These are phyloP conservation scores for Odontocolon sp. DNA, from an alignment of 2,888 invertebrate genomes.

Conservation along the genomic window DNA sequence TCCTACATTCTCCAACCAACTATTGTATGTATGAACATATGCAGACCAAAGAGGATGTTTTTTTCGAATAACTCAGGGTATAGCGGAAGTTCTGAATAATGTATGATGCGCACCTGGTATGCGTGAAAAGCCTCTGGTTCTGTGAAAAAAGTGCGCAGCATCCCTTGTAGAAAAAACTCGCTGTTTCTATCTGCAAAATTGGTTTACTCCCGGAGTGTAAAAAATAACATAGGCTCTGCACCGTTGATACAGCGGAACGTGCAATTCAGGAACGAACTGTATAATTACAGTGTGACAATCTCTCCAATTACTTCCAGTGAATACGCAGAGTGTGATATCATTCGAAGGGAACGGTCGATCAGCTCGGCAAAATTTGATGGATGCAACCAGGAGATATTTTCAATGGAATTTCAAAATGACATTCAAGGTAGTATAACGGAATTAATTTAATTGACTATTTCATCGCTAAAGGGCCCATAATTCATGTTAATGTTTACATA, in stretches of 20 bases:
- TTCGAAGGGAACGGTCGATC: neutral
- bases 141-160: neutral
- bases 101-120: constrained; percentile 14
- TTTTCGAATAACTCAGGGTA: neutral
- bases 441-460: neutral
- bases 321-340: neutral
- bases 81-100: constrained; percentile 22
- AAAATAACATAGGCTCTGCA: constrained; percentile 29
- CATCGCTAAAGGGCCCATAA: too few species aligned
- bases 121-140: neutral
- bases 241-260: constrained; percentile 16
- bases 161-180: neutral
- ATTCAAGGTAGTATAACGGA: neutral
- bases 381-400: neutral
- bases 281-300: constrained; percentile 31
- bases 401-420: neutral
- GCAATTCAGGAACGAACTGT: constrained; percentile 32
- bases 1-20: neutral
- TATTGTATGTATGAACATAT: neutral
- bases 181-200: neutral
- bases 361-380: neutral
- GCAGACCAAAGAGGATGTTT: neutral
- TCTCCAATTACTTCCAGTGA: neutral
- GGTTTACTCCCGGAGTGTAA: neutral
- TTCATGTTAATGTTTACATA: too few species aligned